Evolutionary conservation across 2,888 invertebrate species (phyloP).

Genomic region (Biston betularia): DNA sequence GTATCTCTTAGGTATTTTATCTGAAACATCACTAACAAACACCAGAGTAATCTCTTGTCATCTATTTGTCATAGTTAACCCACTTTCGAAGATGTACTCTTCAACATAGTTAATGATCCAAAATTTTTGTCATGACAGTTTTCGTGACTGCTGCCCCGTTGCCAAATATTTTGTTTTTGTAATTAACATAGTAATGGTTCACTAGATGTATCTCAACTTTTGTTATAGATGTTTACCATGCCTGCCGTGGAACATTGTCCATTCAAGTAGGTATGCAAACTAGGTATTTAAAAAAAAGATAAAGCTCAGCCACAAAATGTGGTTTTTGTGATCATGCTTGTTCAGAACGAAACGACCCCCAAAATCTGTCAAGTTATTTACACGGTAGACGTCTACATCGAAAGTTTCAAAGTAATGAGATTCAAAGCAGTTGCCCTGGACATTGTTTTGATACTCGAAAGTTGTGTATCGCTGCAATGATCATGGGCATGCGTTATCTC

Average conservation of each 20-base stretch:
- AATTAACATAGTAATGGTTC: slow-evolving; percentile 51
- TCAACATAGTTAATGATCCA: slow-evolving; percentile 64
- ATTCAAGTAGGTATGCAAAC: too few species aligned
- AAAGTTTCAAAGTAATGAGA: background rate
- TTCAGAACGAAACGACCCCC: too few species aligned
- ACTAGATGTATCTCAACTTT: slow-evolving; percentile 5
- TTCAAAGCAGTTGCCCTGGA: too few species aligned
- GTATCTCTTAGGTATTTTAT: slow-evolving; percentile 8
- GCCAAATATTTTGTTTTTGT: slow-evolving; percentile 62
- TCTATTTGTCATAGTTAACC: slow-evolving; percentile 70
- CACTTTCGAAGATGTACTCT: slow-evolving; percentile 58
- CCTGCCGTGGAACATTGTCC: too few species aligned
- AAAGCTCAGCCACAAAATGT: too few species aligned
- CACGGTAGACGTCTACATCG: too few species aligned
- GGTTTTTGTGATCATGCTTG: too few species aligned
- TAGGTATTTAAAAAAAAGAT: too few species aligned
- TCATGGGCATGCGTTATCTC: too few species aligned
- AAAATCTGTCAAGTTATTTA: too few species aligned
- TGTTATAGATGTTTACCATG: background rate
- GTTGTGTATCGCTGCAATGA: too few species aligned
- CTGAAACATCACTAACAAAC: slow-evolving; percentile 46
- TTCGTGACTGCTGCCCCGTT: slow-evolving; percentile 59
- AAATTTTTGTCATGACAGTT: slow-evolving; percentile 58
- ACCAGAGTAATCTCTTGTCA: slow-evolving; percentile 54
- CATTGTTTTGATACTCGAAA: too few species aligned